Conservation (phyloP, 1,140 invertebrate species). For the Cydia amplana region DNA sequence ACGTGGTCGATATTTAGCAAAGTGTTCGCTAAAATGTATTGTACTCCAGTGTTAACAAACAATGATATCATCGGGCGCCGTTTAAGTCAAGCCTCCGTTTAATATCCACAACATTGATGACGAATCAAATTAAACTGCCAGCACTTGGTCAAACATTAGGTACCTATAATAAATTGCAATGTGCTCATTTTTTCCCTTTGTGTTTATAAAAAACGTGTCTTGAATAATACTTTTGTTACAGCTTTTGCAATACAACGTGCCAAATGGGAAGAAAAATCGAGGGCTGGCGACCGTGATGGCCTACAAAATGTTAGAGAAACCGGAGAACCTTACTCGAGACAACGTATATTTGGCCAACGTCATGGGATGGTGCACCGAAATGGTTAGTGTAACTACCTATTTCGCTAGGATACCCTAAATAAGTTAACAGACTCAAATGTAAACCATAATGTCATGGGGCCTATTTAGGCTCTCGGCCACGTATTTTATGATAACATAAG, state of each 20-base stretch:
- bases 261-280: slow-evolving; percentile 89
- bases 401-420: too few relatives aligned
- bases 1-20: not conserved
- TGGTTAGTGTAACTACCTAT: slow-evolving; percentile 82
- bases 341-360: slow-evolving; percentile 90
- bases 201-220: slow-evolving; percentile 20
- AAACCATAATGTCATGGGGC: too few relatives aligned
- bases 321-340: slow-evolving; percentile 85
- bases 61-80: slow-evolving; percentile 15
- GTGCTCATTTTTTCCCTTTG: slow-evolving; percentile 17
- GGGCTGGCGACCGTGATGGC: slow-evolving; percentile 90
- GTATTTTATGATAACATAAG: too few relatives aligned
- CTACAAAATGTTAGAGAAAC: slow-evolving; percentile 86
- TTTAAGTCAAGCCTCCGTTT: slow-evolving; percentile 6
- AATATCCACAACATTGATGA: slow-evolving; percentile 31
- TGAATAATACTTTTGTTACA: slow-evolving; percentile 64
- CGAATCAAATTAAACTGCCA: slow-evolving; percentile 16
- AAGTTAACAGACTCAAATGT: too few relatives aligned
- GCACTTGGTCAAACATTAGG: slow-evolving; percentile 30
- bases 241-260: slow-evolving; percentile 90
- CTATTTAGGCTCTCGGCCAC: too few relatives aligned
- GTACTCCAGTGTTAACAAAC: not conserved
- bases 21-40: not conserved
- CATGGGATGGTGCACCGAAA: slow-evolving; percentile 96
- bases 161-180: slow-evolving; percentile 8